Percentiles rank a stretch among this genome's conserved stretches.
phyloP scores from a whole-genome alignment of 2,113 vertebrate genomes.

The Chunga burmeisteri region DNA sequence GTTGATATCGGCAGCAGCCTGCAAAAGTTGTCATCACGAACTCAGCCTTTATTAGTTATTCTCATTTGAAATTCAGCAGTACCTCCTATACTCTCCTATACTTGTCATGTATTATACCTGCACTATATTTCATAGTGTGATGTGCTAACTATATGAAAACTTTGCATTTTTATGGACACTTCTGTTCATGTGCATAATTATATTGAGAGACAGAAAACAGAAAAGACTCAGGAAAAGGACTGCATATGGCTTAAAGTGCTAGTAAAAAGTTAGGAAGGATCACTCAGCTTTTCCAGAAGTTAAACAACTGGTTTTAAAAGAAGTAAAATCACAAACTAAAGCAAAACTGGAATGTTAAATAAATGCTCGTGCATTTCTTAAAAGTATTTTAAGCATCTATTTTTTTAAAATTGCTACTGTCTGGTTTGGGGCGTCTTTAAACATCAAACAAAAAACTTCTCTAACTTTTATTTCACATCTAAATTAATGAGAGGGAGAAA shows the following conservation, averaged over 20 bases:
- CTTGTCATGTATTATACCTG: background rate
- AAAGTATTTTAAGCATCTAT: background rate
- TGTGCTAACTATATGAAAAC: background rate
- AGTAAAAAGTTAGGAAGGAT: background rate
- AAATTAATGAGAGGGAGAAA: background rate
- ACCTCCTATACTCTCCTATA: background rate
- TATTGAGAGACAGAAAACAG: background rate
- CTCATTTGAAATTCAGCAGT: background rate
- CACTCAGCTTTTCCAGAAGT: background rate
- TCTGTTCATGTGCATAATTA: background rate
- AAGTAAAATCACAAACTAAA: background rate
- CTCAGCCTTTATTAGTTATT: background rate
- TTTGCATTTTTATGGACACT: background rate
- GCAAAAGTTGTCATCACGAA: background rate
- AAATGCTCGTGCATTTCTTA: background rate
- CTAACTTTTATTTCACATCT: background rate
- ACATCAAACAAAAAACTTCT: background rate
- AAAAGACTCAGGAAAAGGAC: background rate
- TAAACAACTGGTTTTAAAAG: background rate
- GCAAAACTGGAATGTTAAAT: background rate
- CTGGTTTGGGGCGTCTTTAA: background rate
- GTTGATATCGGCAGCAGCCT: background rate
- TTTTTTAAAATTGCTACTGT: background rate
- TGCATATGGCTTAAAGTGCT: background rate
- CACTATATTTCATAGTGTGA: background rate